Evolutionary conservation across 2,797 vertebrate genomes (phyloP), one percentile per base, ranked within the genome.

Genomic region (Crocodylus rhombifer): DNA sequence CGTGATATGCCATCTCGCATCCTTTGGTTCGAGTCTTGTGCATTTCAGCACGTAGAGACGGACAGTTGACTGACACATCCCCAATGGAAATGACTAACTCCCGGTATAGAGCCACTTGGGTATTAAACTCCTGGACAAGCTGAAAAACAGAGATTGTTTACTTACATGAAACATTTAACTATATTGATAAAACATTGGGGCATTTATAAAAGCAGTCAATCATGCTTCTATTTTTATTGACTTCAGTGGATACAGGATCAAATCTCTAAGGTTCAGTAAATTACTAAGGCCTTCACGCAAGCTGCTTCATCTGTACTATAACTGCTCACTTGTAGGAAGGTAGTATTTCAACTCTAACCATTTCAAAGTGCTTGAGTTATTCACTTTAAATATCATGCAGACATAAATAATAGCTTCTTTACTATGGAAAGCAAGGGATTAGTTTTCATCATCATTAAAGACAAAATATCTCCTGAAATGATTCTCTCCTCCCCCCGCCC

Each of bases 101-200:
- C 87, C 99, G 99, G 94, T 99, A 99, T 60, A 99, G 98, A 96
- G 99, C 99, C 98, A 99, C 99, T 93, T 99, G 99, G 23, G 99
- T 99, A 95, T 99, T 99, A 98, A 99, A 99, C 94, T 99, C 99
- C 97, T 99, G 99, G 96, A 99, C 99, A 96, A 99, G 99, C 99
- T 99, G 98, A 94, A 97, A 98, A 97, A 97, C 76, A 98, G 95
- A 94, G 16, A 87, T 3, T 1, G 82, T 74, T 95, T 86, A 94
- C 83, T 93, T 80, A 88, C 23, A 64, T 28, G 16, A 96, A 82
- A 93, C 21, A 11, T 64, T 91, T n/a, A 67, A 64, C 21, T 21
- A 76, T 12, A 28, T 0, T 10, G 17, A 51, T 14, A 80, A 58
- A 77, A 56, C 28, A 77, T n/a, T n/a, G 56, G 28, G 20, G 36